phyloP scores from a whole-genome alignment of 2,888 invertebrate genomes.

The Synergus japonicus region DNA sequence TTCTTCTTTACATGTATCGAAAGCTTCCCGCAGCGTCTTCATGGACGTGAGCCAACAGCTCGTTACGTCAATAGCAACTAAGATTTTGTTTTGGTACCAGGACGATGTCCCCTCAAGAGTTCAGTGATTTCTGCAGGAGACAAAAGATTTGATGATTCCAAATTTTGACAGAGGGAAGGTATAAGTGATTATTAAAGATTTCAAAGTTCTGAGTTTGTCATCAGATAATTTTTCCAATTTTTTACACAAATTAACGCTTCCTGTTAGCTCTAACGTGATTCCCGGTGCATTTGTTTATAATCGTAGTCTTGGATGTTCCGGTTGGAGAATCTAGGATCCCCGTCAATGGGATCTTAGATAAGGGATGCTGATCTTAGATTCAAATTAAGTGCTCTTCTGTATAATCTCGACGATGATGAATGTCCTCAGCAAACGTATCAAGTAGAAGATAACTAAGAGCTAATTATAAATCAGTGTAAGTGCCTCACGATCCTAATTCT shows the following conservation, averaged over 20 bases:
- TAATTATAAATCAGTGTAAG: constrained; percentile 46
- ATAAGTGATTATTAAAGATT: not conserved
- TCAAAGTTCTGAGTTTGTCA: no score
- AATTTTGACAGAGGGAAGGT: not conserved
- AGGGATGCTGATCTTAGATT: no score
- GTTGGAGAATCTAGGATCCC: no score
- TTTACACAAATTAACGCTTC: no score
- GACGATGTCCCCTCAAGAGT: constrained; percentile 31
- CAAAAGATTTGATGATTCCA: not conserved
- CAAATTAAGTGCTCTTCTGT: no score
- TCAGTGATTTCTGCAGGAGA: constrained; percentile 1
- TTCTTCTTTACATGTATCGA: constrained; percentile 48
- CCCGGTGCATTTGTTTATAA: no score
- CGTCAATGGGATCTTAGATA: no score
- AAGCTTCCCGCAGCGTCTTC: constrained; percentile 15
- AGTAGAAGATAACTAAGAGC: not conserved
- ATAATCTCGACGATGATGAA: no score
- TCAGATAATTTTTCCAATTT: no score
- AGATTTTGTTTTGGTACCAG: constrained; percentile 29
- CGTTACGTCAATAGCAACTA: constrained; percentile 51
- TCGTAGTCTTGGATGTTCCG: no score
- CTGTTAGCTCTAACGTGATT: no score
- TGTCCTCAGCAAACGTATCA: no score
- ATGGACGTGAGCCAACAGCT: constrained; percentile 53
- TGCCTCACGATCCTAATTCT: not conserved